Evolutionary conservation across 1,140 invertebrate genomes (phyloP), one percentile per base, ranked within the genome.

Genomic region (Tribolium madens): DNA sequence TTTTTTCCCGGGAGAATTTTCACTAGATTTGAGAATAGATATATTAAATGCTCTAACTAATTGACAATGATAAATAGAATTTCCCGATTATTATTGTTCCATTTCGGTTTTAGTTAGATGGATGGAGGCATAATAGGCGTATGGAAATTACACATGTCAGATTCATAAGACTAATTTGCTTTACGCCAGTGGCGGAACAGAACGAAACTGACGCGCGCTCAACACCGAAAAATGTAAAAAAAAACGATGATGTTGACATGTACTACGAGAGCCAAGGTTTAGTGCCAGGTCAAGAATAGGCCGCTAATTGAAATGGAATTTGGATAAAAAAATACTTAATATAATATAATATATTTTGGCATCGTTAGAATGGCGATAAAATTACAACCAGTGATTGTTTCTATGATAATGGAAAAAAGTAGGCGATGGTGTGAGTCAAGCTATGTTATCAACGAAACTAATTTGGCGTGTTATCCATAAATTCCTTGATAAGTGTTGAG

Each of bases 31-130:
- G n/a, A n/a, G n/a, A n/a, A n/a, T n/a, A n/a, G n/a, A n/a, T n/a
- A n/a, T n/a, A n/a, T n/a, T 60, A 60, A 60, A 60, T 26, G 53
- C 53, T 0, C 7, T 26, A 60, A 60, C 17, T 60, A 60, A 60
- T 60, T 60, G 53, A 60, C 53, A 60, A 21, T 60, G 53, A 60
- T 21, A 60, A 60, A 60, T 60, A 60, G 53, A 60, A 60, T 60
- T 60, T 60, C 53, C 18, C 53, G 53, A 60, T 60, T 60, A 60
- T 60, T 60, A 60, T 21, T 60, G 53, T 60, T 60, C 53, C 53
- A 60, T 60, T 60, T 60, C 53, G 18, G 53, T 60, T 60, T 21
- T 26, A 26, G 53, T 18, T 26, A 18, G 53, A 10, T 26, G 53
- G 18, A 10, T 26, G 50, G 53, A 60, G 18, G 2, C 18, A 60